Percentiles rank a stretch among this genome's conserved stretches.
These are phyloP conservation scores for Darevskia nairensis DNA, from an alignment of 2,797 vertebrate genomes.

Conservation along the genomic window DNA sequence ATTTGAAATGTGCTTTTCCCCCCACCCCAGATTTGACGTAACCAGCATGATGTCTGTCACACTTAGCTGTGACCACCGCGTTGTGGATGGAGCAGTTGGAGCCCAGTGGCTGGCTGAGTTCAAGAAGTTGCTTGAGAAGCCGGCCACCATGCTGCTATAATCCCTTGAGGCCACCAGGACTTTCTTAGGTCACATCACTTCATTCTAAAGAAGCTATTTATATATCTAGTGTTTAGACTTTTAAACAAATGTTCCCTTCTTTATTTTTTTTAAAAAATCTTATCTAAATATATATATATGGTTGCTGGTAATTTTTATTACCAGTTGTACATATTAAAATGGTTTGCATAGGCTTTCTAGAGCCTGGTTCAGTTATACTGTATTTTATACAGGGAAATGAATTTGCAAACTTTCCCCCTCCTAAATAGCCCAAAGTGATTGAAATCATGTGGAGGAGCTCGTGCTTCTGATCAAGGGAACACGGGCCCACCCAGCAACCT, in stretches of 20 bases:
- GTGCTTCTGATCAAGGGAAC: slow-evolving; percentile 32
- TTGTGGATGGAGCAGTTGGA: slow-evolving; percentile 96
- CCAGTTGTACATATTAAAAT: slow-evolving; percentile 74
- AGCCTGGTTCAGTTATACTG: slow-evolving; percentile 61
- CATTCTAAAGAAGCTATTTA: slow-evolving; percentile 79
- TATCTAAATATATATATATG: slow-evolving; percentile 57
- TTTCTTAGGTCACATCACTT: slow-evolving; percentile 67
- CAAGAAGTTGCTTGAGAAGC: slow-evolving; percentile 94
- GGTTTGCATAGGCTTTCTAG: slow-evolving; percentile 76
- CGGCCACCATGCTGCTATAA: slow-evolving; percentile 94
- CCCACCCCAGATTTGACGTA: slow-evolving; percentile 87
- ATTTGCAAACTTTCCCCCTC: slow-evolving; percentile 65
- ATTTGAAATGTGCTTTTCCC: accelerated
- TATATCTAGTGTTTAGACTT: slow-evolving; percentile 71
- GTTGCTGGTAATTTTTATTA: slow-evolving; percentile 77
- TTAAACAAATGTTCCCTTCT: slow-evolving; percentile 70
- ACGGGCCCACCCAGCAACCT: not conserved
- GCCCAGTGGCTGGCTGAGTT: slow-evolving; percentile 98
- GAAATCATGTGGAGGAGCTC: slow-evolving; percentile 33
- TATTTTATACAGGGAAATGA: slow-evolving; percentile 68
- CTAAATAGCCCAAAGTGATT: slow-evolving; percentile 50
- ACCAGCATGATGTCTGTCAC: slow-evolving; percentile 95
- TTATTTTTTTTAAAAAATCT: slow-evolving; percentile 73
- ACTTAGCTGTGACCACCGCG: slow-evolving; percentile 96
- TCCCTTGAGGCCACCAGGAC: slow-evolving; percentile 38